Evolutionary conservation across 2,797 vertebrate genomes (phyloP).

Genomic region (Semaprochilodus insignis): DNA sequence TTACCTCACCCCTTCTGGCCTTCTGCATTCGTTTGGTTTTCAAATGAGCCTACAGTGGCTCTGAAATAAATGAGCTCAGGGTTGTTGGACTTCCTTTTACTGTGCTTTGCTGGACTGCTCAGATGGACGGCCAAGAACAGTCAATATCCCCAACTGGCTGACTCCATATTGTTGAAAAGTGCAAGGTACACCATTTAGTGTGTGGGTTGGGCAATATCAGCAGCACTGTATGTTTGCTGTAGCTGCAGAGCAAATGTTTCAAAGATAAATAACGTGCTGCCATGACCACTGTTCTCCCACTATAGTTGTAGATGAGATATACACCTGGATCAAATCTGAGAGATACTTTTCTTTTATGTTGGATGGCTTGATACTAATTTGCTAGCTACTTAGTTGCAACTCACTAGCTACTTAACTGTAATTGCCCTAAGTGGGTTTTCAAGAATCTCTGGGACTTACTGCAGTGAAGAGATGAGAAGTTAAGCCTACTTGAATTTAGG

Average conservation of each 20-base stretch:
- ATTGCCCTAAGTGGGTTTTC: too few relatives aligned
- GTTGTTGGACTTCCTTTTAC: conserved; percentile 7
- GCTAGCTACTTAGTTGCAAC: too few relatives aligned
- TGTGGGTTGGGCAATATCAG: not conserved
- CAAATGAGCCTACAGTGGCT: conserved; percentile 23
- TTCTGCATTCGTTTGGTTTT: not conserved
- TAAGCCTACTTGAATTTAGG: too few relatives aligned
- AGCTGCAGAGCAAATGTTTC: not conserved
- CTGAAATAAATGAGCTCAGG: conserved; percentile 17
- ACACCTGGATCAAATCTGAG: not conserved
- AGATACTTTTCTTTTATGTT: not conserved
- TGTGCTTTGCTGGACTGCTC: conserved; percentile 19
- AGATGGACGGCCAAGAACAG: conserved; percentile 4
- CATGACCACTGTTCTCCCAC: not conserved
- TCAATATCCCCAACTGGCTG: not conserved
- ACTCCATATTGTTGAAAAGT: conserved; percentile 1
- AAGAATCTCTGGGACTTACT: not conserved
- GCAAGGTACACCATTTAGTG: not conserved
- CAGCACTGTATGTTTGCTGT: not conserved
- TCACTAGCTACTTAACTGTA: too few relatives aligned
- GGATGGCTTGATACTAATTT: too few relatives aligned
- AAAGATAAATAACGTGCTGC: not conserved
- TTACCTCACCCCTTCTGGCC: conserved; percentile 34
- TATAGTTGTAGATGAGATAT: not conserved
- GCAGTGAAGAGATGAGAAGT: not conserved